phyloP scores from a whole-genome alignment of 2,888 invertebrate genomes.

The Cheilosia vulpina region DNA sequence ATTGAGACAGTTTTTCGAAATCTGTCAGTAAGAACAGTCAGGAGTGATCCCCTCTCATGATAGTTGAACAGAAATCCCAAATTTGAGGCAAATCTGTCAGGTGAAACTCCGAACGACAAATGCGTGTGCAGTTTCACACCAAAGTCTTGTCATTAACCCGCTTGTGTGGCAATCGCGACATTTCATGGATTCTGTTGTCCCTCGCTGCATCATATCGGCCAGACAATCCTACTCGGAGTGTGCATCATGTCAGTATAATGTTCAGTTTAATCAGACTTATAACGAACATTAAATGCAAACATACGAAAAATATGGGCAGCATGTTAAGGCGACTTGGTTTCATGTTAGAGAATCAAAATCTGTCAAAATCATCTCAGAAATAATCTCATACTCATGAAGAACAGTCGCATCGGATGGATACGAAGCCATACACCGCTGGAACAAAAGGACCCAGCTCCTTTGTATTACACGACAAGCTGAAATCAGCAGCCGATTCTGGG shows the following conservation, averaged over 20 bases:
- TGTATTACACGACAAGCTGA: constrained; percentile 27
- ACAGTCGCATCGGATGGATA: background rate
- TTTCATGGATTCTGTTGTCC: constrained; percentile 11
- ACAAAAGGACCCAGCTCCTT: background rate
- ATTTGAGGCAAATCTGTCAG: constrained; percentile 8
- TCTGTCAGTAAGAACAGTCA: too few relatives aligned
- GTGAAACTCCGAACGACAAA: constrained; percentile 9
- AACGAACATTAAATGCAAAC: constrained; percentile 48
- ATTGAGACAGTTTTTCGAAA: too few relatives aligned
- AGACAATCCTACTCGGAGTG: constrained; percentile 27
- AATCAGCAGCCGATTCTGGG: constrained; percentile 37
- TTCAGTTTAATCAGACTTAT: constrained; percentile 59
- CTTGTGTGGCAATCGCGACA: constrained; percentile 49
- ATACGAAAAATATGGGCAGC: constrained; percentile 3
- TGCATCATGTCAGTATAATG: constrained; percentile 38
- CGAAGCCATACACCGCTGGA: background rate
- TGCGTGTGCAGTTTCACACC: constrained; percentile 29
- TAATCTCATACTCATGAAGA: constrained; percentile 24
- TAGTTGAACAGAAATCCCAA: too few relatives aligned
- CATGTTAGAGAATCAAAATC: constrained; percentile 26
- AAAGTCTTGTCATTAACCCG: constrained; percentile 38
- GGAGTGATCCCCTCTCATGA: too few relatives aligned
- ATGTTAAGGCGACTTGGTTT: background rate
- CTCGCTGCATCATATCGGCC: constrained; percentile 14
- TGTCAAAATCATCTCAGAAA: constrained; percentile 26